Percentiles rank a stretch among this genome's conserved stretches.
phyloP scores from a whole-genome alignment of 2,797 vertebrate species.

The Notoglanidium macrostoma region DNA sequence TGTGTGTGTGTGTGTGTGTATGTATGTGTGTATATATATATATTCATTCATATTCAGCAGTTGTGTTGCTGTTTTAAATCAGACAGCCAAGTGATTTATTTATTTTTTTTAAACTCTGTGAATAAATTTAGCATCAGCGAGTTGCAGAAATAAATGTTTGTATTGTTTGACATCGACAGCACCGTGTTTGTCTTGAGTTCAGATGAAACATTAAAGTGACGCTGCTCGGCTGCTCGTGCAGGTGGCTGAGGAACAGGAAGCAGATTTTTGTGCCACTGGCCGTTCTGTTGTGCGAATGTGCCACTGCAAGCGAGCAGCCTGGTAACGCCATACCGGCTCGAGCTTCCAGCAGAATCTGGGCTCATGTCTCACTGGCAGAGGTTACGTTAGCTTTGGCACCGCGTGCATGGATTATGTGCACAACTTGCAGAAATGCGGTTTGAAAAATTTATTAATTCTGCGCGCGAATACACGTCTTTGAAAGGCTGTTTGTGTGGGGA shows the following conservation, averaged over 20 bases:
- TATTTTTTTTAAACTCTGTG: background rate
- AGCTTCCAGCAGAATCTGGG: constrained; percentile 41
- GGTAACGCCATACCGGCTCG: constrained; percentile 31
- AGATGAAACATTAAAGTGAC: constrained; percentile 33
- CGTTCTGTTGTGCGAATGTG: constrained; percentile 53
- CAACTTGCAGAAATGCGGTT: constrained; percentile 33
- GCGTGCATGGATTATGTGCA: constrained; percentile 32
- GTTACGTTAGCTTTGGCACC: constrained; percentile 34
- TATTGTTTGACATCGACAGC: background rate
- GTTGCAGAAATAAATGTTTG: background rate
- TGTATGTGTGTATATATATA: background rate
- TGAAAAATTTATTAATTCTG: constrained; percentile 30
- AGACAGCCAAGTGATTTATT: background rate
- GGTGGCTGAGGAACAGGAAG: constrained; percentile 50
- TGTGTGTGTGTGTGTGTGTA: too few species aligned
- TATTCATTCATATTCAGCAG: background rate
- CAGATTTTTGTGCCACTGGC: constrained; percentile 32
- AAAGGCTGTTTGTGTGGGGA: constrained; percentile 12
- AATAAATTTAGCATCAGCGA: constrained; percentile 13
- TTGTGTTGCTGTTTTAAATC: background rate
- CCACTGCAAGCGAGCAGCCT: constrained; percentile 35
- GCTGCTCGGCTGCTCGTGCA: constrained; percentile 31
- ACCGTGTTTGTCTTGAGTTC: constrained; percentile 38
- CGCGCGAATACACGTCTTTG: constrained; percentile 5
- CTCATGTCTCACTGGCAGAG: constrained; percentile 34